These are phyloP conservation scores for Hydrophis major DNA, from an alignment of 2,797 vertebrate species.

Conservation along the genomic window DNA sequence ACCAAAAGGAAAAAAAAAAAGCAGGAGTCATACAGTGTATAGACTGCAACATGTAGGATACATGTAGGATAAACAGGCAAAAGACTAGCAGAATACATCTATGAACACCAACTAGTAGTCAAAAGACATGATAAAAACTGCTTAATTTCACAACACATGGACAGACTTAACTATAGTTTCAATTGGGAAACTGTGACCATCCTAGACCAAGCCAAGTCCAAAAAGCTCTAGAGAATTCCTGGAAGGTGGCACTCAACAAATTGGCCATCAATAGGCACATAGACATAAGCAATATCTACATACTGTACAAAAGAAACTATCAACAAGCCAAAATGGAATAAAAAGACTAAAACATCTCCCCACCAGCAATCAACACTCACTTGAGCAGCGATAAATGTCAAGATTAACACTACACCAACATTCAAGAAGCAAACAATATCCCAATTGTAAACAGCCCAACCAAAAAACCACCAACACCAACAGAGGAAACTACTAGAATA, in stretches of 20 bases:
- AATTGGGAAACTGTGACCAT: background rate
- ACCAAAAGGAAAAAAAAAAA: background rate
- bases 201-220: background rate
- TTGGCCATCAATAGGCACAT: background rate
- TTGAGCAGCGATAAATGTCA: background rate
- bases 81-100: background rate
- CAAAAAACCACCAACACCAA: background rate
- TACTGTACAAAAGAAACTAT: background rate
- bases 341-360: background rate
- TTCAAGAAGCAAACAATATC: background rate
- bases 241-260: background rate
- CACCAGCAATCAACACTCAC: background rate
- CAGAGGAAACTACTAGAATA: background rate
- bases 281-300: background rate
- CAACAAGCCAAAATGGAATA: background rate
- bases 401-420: background rate
- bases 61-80: background rate
- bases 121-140: background rate
- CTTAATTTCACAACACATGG: background rate
- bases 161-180: background rate
- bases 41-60: background rate
- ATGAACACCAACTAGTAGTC: background rate
- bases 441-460: background rate
- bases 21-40: background rate
- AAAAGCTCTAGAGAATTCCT: background rate